phyloP scores from a whole-genome alignment of 2,113 vertebrate genomes.

The Octodon degus region DNA sequence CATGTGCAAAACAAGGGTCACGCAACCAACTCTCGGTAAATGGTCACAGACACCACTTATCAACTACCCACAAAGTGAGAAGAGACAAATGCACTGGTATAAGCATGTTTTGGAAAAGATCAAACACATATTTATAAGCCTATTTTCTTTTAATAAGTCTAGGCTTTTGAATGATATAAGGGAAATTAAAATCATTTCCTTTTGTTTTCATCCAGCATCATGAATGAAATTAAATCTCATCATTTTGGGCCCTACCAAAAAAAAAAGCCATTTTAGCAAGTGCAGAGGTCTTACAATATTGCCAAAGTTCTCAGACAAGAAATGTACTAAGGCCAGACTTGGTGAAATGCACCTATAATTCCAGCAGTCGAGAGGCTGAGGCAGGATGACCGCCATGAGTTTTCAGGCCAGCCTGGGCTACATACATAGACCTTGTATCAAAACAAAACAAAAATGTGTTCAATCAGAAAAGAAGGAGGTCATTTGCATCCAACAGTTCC shows the following conservation, averaged over 20 bases:
- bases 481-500: neutral
- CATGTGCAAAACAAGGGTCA: neutral
- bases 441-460: neutral
- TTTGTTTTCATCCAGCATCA: neutral
- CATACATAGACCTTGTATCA: neutral
- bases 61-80: neutral
- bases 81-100: neutral
- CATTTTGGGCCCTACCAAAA: neutral
- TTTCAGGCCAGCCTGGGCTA: neutral
- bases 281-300: neutral
- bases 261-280: neutral
- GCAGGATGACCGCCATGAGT: neutral
- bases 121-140: neutral
- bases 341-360: neutral
- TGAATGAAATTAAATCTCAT: neutral
- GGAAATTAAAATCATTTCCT: neutral
- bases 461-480: neutral
- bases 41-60: neutral
- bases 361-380: neutral
- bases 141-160: neutral
- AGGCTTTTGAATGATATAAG: neutral
- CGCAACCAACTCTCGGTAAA: neutral
- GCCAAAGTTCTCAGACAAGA: neutral
- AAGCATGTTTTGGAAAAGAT: neutral
- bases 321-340: neutral